A percentile compares a stretch with the other conserved stretches of the same genome.
Conservation (phyloP, 1,140 invertebrate species). For the Lysiphlebus fabarum region DNA sequence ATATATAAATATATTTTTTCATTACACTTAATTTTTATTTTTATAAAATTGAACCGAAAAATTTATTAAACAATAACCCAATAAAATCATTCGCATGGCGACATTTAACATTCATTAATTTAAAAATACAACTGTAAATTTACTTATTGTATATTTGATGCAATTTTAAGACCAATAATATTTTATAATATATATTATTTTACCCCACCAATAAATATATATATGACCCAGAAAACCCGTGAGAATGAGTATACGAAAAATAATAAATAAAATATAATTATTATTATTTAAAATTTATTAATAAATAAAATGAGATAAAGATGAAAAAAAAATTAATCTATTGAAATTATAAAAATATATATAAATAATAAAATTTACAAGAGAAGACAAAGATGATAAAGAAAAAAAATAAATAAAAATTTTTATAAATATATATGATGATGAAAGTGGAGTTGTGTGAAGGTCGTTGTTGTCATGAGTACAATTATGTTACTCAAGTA, state of each 20-base stretch:
- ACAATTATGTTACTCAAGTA: slow-evolving; percentile 4
- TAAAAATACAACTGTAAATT: neutral
- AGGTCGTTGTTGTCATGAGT: slow-evolving; percentile 3
- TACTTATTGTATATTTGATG: neutral
- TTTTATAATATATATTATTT: no score
- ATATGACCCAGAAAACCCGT: no score
- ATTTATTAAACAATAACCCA: neutral
- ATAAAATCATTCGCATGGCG: no score
- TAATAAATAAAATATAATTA: no score
- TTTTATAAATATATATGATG: neutral
- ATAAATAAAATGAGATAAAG: no score
- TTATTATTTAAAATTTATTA: no score
- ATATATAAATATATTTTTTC: no score
- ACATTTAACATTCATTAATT: no score
- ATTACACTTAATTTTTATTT: neutral
- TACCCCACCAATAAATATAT: no score
- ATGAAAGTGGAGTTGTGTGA: neutral
- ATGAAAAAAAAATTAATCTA: neutral
- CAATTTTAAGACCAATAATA: no score
- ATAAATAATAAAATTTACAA: slow-evolving; percentile 4
- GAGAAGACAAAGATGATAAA: slow-evolving; percentile 9
- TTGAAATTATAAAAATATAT: slow-evolving; percentile 1
- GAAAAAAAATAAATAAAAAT: neutral
- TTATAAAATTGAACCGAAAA: no score
- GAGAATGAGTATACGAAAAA: no score